Evolutionary conservation across 2,888 invertebrate species (phyloP), one percentile per base, ranked within the genome.

Genomic region (Chymomyza procnemis): DNA sequence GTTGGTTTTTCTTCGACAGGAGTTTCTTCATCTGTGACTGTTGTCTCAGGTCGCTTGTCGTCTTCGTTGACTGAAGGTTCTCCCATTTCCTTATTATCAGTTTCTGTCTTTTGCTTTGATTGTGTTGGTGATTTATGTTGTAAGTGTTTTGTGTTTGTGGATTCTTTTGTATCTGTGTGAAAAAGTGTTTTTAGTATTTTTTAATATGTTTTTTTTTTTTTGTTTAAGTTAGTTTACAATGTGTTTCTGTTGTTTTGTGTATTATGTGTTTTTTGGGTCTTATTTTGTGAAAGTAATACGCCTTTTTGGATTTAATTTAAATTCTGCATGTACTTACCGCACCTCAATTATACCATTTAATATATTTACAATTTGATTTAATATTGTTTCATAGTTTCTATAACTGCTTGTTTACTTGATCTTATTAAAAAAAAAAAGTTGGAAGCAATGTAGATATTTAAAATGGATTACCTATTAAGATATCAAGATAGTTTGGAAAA

Each of bases 61-160:
- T n/a, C n/a, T n/a, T n/a, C n/a, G n/a, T n/a, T n/a, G n/a, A n/a
- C n/a, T n/a, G n/a, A n/a, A n/a, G n/a, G n/a, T n/a, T n/a, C n/a
- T n/a, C 61, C 61, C 12, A 62, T 65, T 41, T 79, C 79, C 18
- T 79, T 79, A n/a, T 79, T 80, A 26, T 80, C 68, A 9, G 69
- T 80, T 67, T 80, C 76, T 22, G 78, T 80, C 62, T 80, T 80
- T 74, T 78, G 78, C 1, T 76, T 77, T 58, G 54, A 88, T 88
- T 66, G 86, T 88, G 64, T 91, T 88, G 70, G 89, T 89, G 86
- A 85, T 55, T 87, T 90, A 90, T 89, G 92, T 90, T 83, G 89
- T 74, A 89, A 90, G 86, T 92, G 90, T 88, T 88, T 86, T 79
- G 78, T 89, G 91, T 87, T 90, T 87, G 80, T 90, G 76, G 70